Evolutionary conservation across 1,140 invertebrate species (phyloP).

Genomic region (Gryllus bimaculatus): DNA sequence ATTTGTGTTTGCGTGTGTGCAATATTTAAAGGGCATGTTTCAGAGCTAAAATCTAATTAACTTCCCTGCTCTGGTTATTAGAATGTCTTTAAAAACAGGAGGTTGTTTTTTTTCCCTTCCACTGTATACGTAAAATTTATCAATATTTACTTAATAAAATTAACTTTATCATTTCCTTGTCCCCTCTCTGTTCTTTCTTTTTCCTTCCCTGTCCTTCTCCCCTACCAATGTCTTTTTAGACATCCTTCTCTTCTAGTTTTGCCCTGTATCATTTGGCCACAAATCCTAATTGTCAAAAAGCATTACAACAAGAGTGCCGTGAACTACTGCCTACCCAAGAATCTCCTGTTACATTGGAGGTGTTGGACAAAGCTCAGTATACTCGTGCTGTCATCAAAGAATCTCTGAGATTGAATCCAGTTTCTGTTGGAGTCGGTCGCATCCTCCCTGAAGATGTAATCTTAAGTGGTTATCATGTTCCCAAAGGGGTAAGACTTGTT

Average conservation of each 20-base stretch:
- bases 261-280: slow-evolving; percentile 68
- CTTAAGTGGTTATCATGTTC: slow-evolving; percentile 74
- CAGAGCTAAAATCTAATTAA: too few relatives aligned
- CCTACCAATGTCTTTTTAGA: slow-evolving; percentile 46
- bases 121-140: too few relatives aligned
- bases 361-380: slow-evolving; percentile 53
- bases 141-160: too few relatives aligned
- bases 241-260: slow-evolving; percentile 69
- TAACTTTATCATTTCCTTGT: too few relatives aligned
- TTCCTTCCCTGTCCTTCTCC: too few relatives aligned
- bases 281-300: slow-evolving; percentile 63
- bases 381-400: slow-evolving; percentile 76
- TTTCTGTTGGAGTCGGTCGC: slow-evolving; percentile 71
- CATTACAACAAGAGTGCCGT: slow-evolving; percentile 54
- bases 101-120: too few relatives aligned
- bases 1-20: too few relatives aligned
- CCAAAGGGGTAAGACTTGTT: slow-evolving; percentile 59
- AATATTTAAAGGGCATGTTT: too few relatives aligned
- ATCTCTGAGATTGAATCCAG: slow-evolving; percentile 69
- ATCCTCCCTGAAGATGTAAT: slow-evolving; percentile 62
- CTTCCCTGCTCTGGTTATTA: too few relatives aligned
- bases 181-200: too few relatives aligned
- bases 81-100: too few relatives aligned
- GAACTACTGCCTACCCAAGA: slow-evolving; percentile 36
- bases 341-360: slow-evolving; percentile 43